A percentile compares a stretch with the other conserved stretches of the same genome.
Conservation (phyloP, 2,797 vertebrate genomes). For the Hoplostethus mediterraneus region DNA sequence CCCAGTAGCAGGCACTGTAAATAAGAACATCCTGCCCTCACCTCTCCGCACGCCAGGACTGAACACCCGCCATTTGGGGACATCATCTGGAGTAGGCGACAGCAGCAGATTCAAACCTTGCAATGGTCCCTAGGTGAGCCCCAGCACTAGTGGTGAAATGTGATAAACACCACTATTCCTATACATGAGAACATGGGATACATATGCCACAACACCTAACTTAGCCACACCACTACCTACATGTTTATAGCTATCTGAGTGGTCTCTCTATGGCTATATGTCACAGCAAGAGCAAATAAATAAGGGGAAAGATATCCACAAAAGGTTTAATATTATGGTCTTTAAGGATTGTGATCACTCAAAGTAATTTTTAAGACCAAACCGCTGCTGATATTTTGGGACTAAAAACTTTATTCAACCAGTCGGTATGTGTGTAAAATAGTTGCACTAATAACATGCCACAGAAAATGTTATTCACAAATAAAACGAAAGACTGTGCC, state of each 20-base stretch:
- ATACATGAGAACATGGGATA: conserved; percentile 48
- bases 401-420: no score
- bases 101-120: background rate
- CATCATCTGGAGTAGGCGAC: background rate
- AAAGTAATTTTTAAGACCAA: background rate
- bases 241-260: no score
- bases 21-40: conserved; percentile 80
- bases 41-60: conserved; percentile 59
- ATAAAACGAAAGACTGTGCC: no score
- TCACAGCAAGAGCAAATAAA: no score
- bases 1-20: conserved; percentile 64
- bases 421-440: no score
- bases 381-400: no score
- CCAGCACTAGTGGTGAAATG: background rate
- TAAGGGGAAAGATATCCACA: background rate
- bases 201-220: background rate
- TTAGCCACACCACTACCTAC: no score
- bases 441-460: no score
- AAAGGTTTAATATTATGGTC: background rate
- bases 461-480: no score
- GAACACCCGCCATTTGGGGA: conserved; percentile 32
- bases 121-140: background rate
- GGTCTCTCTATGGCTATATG: no score
- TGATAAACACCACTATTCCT: background rate
- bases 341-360: background rate